phyloP scores from a whole-genome alignment of 2,113 vertebrate species.

The Stigmatopora nigra region DNA sequence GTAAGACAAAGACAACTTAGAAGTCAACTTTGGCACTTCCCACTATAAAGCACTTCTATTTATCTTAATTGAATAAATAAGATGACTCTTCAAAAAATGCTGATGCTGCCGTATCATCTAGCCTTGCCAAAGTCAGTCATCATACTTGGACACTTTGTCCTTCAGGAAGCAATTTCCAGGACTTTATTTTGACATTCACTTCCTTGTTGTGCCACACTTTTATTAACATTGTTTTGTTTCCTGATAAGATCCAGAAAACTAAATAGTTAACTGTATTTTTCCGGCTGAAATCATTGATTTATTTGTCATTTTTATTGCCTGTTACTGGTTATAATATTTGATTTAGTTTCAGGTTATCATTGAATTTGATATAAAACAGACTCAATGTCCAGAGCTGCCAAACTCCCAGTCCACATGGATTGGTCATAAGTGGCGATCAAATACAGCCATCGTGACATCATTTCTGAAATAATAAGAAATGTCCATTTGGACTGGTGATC shows the following conservation, averaged over 20 bases:
- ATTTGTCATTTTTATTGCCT: too few relatives aligned
- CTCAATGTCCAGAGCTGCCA: too few relatives aligned
- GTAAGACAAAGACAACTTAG: neutral
- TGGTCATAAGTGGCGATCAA: too few relatives aligned
- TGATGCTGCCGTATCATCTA: constrained; percentile 46
- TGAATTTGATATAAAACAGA: too few relatives aligned
- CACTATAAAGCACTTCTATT: constrained; percentile 23
- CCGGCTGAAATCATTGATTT: too few relatives aligned
- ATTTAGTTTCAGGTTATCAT: too few relatives aligned
- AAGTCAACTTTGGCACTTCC: neutral
- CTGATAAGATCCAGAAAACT: neutral
- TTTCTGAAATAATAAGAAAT: too few relatives aligned
- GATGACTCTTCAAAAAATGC: constrained; percentile 49
- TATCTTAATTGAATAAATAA: constrained; percentile 48
- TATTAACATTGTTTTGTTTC: neutral
- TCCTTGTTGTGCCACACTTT: constrained; percentile 19
- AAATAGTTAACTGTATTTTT: too few relatives aligned
- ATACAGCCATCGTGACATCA: too few relatives aligned
- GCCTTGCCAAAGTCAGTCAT: constrained; percentile 20
- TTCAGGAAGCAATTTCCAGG: constrained; percentile 30
- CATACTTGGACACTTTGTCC: constrained; percentile 25
- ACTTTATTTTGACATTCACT: constrained; percentile 49
- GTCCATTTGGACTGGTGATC: too few relatives aligned
- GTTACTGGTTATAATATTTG: too few relatives aligned
- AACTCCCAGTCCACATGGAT: too few relatives aligned